A percentile compares a stretch with the other conserved stretches of the same genome.
Conservation (phyloP, 2,888 invertebrate species). For the Leptopilina syphax region DNA sequence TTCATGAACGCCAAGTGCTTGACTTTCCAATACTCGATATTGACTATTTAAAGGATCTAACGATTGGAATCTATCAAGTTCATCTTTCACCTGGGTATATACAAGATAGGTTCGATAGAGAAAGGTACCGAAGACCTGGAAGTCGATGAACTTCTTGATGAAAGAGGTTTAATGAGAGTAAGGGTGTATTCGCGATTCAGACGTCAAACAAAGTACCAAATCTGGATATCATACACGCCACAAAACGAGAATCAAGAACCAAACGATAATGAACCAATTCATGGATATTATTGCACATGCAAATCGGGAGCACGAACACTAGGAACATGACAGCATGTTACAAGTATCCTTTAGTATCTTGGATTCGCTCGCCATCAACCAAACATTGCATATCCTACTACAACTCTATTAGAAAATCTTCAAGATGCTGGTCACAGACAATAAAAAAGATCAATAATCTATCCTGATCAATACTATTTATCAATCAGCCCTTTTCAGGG, state of each 20-base stretch:
- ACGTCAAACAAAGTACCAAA: conserved; percentile 1
- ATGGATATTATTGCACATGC: not conserved
- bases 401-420: not conserved
- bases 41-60: conserved; percentile 47
- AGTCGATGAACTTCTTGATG: conserved; percentile 29
- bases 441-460: not conserved
- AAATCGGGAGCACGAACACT: conserved; percentile 38
- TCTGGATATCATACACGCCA: conserved; percentile 11
- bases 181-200: conserved; percentile 30
- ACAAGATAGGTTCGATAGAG: conserved; percentile 43
- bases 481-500: too few species aligned
- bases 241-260: not conserved
- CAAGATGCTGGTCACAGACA: not conserved
- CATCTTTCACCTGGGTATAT: conserved; percentile 46
- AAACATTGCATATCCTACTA: not conserved
- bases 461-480: too few species aligned
- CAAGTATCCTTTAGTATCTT: conserved; percentile 38
- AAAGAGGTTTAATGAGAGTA: conserved; percentile 17
- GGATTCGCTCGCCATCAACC: conserved; percentile 39
- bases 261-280: not conserved
- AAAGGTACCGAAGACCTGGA: conserved; percentile 6
- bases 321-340: conserved; percentile 41
- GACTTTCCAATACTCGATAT: conserved; percentile 33
- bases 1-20: conserved; percentile 16
- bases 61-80: conserved; percentile 44